Percentiles rank a stretch among this genome's conserved stretches.
Evolutionary conservation across 2,113 vertebrate genomes (phyloP).

Genomic region (Caloenas nicobarica): DNA sequence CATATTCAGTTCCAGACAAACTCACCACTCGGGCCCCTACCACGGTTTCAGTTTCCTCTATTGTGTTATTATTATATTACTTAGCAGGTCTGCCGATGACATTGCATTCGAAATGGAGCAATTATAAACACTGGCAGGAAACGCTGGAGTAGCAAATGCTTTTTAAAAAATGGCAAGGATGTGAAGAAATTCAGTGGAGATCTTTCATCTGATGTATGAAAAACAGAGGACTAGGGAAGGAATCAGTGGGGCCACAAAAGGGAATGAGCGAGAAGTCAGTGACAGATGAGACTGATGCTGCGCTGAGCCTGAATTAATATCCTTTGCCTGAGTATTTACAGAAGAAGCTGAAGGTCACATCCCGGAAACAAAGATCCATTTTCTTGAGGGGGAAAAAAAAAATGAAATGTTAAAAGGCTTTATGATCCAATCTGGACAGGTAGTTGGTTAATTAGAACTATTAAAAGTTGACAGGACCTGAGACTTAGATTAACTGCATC

Average conservation of each 20-base stretch:
- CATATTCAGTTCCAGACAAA: not conserved
- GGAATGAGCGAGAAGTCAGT: conserved; percentile 45
- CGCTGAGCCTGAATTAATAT: conserved; percentile 36
- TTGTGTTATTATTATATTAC: conserved; percentile 3
- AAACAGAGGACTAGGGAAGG: conserved; percentile 31
- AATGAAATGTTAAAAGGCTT: conserved; percentile 73
- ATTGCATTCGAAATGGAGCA: conserved; percentile 35
- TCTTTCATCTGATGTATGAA: conserved; percentile 39
- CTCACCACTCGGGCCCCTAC: not conserved
- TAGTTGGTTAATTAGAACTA: conserved; percentile 73
- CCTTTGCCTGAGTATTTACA: conserved; percentile 56
- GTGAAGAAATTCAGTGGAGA: conserved; percentile 44
- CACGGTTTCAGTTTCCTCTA: not conserved
- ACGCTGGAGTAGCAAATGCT: not conserved
- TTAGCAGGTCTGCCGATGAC: conserved; percentile 39
- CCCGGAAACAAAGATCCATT: conserved; percentile 60
- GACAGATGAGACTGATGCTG: conserved; percentile 60
- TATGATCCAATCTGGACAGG: conserved; percentile 61
- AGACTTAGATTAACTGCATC: conserved; percentile 67
- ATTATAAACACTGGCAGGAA: conserved; percentile 67
- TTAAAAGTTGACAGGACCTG: conserved; percentile 69
- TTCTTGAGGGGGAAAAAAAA: conserved; percentile 51
- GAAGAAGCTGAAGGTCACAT: conserved; percentile 69
- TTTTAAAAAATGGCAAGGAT: conserved; percentile 60
- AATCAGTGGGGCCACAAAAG: not conserved